Base-by-base conservation (phyloP, 2,888 invertebrate species). In the Limnephilus rhombicus region DNA sequence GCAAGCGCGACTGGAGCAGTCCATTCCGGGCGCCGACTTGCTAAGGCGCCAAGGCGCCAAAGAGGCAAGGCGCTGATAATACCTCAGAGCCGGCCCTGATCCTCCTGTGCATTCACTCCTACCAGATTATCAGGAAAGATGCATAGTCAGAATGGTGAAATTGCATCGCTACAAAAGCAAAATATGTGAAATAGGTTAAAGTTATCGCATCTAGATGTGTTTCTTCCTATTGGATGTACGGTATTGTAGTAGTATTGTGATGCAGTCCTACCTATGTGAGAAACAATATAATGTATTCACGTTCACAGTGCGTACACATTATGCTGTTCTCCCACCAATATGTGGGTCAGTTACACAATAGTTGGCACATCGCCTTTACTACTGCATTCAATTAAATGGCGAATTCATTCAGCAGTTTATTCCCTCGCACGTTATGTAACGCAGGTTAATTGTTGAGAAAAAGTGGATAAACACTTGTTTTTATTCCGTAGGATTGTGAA, bases 361-460 rank as follows among this genome's bases (percentile, higher is more conserved):
- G 45, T 89, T 89, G 37, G 87, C 87, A 86, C 91, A 87, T 81
- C 80, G 89, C n/a, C 81, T 89, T 80, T 80, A 88, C 88, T 88
- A 88, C 88, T 88, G 85, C 91, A 31, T 87, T 81, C 87, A 86
- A 91, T 91, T 91, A 91, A 91, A 91, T 81, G 91, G 86, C 49
- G 87, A 80, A 87, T 87, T 91, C 87, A 91, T 87, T 37, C 87
- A 81, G 45, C 85, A 24, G 81, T 49, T 45, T 87, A 87, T 91
- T 91, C 85, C 81, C 80, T 91, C 82, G 45, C 85, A 81, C 45
- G 91, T 91, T 49, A 91, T 87, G 90, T 37, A 91, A 91, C 41
- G 45, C 45, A 7, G n/a, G 24, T 86, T 86, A 86, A 86, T 86
- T 86, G 86, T 86, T 49, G 86, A 86, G 86, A 86, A 86, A 86